A percentile compares a stretch with the other conserved stretches of the same genome.
These are phyloP conservation scores for Lamellibrachia satsuma DNA, from an alignment of 2,888 invertebrate genomes.

Conservation along the genomic window DNA sequence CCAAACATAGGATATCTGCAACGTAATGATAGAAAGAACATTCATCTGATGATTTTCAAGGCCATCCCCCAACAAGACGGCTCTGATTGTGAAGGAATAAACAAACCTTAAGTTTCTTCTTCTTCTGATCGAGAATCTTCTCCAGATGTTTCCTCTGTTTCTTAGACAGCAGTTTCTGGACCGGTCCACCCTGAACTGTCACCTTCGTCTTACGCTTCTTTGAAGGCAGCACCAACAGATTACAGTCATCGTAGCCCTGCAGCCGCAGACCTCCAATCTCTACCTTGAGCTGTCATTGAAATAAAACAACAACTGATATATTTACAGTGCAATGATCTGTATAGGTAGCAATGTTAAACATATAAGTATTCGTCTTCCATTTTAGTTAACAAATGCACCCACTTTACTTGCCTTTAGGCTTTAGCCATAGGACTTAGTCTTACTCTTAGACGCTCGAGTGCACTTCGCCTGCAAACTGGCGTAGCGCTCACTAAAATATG, in stretches of 20 bases:
- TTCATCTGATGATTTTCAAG: no score
- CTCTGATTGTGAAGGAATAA: no score
- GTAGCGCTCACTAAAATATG: no score
- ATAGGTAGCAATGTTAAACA: background rate
- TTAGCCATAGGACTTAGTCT: no score
- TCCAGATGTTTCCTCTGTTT: conserved; percentile 86
- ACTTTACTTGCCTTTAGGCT: no score
- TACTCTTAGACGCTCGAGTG: no score
- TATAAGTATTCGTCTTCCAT: no score
- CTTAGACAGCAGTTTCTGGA: conserved; percentile 79
- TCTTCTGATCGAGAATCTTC: conserved; percentile 86
- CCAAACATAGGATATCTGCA: no score
- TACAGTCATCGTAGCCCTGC: conserved; percentile 75
- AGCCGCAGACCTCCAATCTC: conserved; percentile 42
- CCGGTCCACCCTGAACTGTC: conserved; percentile 52
- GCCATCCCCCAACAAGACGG: no score
- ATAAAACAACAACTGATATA: background rate
- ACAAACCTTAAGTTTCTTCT: conserved; percentile 87
- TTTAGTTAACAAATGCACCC: no score
- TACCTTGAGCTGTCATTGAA: conserved; percentile 45
- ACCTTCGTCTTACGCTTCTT: conserved; percentile 78
- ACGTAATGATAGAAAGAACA: no score
- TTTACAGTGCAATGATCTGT: background rate
- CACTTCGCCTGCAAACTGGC: no score
- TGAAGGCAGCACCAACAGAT: conserved; percentile 83